Base-by-base conservation (phyloP, 2,113 vertebrate species). In the Podilymbus podiceps region DNA sequence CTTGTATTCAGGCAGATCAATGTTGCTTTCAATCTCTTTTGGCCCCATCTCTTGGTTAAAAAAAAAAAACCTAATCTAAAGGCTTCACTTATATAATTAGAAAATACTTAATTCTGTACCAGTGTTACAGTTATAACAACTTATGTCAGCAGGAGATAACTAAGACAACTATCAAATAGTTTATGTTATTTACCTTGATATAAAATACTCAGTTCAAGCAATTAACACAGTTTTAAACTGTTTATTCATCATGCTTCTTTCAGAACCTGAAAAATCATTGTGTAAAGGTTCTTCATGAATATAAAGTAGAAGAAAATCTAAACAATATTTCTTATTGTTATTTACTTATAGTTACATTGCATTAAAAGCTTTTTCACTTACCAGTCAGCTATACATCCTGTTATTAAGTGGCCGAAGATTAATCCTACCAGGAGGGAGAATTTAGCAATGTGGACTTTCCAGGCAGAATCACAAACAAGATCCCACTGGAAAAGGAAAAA, bases 341-440 rank as follows among this genome's bases (percentile, higher is more conserved):
- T 28, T 90, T 81, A 83, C 62, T 93, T 77, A 59, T 30, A 77
- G 31, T 52, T 9, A 13, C 6, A 40, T 7, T 44, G 68, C 12
- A 28, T 84, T 80, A 84, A 44, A 84, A 88, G 25, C 23, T 21
- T 67, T 40, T 89, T 93, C 88, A 98, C 99, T 98, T 98, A 99
- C 99, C 99, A 99, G 98, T 99, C 99, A 46, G 99, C 99, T 98
- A 99, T 98, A 97, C 99, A 99, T 97, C 99, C 99, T 97, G 99
- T 99, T 98, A 99, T 98, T 87, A 99, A 98, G 97, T 99, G 99
- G 88, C 99, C 99, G 50, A 99, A 99, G 98, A 99, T 99, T 97
- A 99, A 99, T 95, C 99, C 99, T 97, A 99, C 99, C 86, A 99
- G 98, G 80, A 99, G 94, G 50, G 99, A 99, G 97, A 99, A 99